Evolutionary conservation across 2,113 vertebrate genomes (phyloP).

Genomic region (Platichthys stellatus): DNA sequence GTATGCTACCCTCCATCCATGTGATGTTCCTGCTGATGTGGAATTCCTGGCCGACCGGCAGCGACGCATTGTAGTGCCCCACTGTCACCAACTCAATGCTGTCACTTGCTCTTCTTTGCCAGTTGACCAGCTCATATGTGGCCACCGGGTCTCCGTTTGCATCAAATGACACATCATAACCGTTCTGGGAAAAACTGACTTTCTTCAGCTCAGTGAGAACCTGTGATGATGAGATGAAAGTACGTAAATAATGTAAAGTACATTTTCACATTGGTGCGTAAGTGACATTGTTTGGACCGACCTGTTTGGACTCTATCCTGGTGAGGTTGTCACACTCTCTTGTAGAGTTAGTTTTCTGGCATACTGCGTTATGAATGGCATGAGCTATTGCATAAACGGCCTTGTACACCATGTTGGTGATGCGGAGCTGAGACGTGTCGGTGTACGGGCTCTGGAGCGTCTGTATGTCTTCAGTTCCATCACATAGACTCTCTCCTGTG

Average conservation of each 20-base stretch:
- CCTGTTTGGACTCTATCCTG: slow-evolving; percentile 59
- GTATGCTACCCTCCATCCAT: slow-evolving; percentile 58
- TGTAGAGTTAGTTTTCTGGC: slow-evolving; percentile 40
- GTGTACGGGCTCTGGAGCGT: slow-evolving; percentile 66
- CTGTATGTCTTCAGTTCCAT: slow-evolving; percentile 70
- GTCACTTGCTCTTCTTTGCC: slow-evolving; percentile 64
- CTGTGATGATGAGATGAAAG: slow-evolving; percentile 33
- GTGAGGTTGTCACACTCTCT: slow-evolving; percentile 56
- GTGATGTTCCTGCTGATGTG: slow-evolving; percentile 61
- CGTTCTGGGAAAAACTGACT: slow-evolving; percentile 69
- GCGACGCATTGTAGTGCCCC: slow-evolving; percentile 72
- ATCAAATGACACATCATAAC: slow-evolving; percentile 75
- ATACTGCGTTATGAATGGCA: slow-evolving; percentile 67
- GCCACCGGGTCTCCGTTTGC: slow-evolving; percentile 75
- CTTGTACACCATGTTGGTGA: slow-evolving; percentile 80
- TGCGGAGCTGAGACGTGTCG: slow-evolving; percentile 76
- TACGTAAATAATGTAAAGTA: background rate
- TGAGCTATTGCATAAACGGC: slow-evolving; percentile 80
- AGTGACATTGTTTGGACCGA: slow-evolving; percentile 20
- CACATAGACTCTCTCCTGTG: slow-evolving; percentile 36
- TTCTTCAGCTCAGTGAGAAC: slow-evolving; percentile 65
- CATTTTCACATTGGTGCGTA: background rate
- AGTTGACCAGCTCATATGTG: slow-evolving; percentile 77
- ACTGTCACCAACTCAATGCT: slow-evolving; percentile 63
- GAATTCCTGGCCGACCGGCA: slow-evolving; percentile 63